These are phyloP conservation scores for Boloria selene DNA, from an alignment of 2,888 invertebrate genomes.

Conservation along the genomic window DNA sequence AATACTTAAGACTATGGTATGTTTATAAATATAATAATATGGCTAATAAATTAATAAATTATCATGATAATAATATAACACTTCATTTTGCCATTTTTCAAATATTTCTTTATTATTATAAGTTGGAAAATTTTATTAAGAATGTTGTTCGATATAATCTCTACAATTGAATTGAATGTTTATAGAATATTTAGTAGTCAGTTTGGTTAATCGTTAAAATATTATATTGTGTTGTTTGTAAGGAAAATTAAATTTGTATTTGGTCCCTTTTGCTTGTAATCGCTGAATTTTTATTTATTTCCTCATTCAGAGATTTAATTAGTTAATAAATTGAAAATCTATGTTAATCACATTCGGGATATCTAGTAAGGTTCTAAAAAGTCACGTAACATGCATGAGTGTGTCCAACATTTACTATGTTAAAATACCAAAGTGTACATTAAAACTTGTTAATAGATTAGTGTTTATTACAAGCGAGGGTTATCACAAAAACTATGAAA, in stretches of 20 bases:
- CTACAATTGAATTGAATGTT: slow-evolving; percentile 27
- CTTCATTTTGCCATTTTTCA: slow-evolving; percentile 41
- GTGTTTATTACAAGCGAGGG: slow-evolving; percentile 82
- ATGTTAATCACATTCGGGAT: slow-evolving; percentile 68
- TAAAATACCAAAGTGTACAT: slow-evolving; percentile 39
- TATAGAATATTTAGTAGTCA: slow-evolving; percentile 55
- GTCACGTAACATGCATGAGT: slow-evolving; percentile 45
- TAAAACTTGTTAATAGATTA: slow-evolving; percentile 70
- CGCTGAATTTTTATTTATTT: slow-evolving; percentile 61
- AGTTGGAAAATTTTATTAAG: slow-evolving; percentile 55
- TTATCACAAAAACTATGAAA: slow-evolving; percentile 71
- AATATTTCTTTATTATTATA: slow-evolving; percentile 58
- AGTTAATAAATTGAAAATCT: slow-evolving; percentile 56
- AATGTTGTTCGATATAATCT: slow-evolving; percentile 53
- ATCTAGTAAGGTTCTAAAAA: slow-evolving; percentile 47
- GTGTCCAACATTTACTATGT: slow-evolving; percentile 18
- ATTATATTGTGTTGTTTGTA: slow-evolving; percentile 56
- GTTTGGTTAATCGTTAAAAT: slow-evolving; percentile 69
- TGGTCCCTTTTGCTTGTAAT: slow-evolving; percentile 82
- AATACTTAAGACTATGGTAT: slow-evolving; percentile 81
- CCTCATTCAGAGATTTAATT: slow-evolving; percentile 59
- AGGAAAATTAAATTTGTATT: slow-evolving; percentile 67
- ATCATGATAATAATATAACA: slow-evolving; percentile 60
- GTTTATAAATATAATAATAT: slow-evolving; percentile 80
- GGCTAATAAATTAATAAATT: slow-evolving; percentile 78